These are phyloP conservation scores for Pollenia angustigena DNA, from an alignment of 2,888 invertebrate species.

Conservation along the genomic window DNA sequence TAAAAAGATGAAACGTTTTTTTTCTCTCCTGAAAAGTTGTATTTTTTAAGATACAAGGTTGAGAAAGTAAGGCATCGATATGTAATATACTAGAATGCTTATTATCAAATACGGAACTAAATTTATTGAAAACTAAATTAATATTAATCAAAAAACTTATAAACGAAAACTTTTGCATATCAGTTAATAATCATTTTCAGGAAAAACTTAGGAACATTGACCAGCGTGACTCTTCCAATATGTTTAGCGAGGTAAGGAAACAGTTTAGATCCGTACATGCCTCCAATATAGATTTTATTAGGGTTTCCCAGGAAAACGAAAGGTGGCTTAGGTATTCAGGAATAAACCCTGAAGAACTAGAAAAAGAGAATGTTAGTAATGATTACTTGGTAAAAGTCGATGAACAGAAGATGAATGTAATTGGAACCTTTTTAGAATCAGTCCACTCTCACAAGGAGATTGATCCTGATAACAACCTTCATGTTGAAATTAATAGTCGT, in stretches of 20 bases:
- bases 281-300: too few relatives aligned
- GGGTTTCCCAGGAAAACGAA: too few relatives aligned
- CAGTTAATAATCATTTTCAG: not conserved
- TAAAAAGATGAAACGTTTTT: too few relatives aligned
- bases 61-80: too few relatives aligned
- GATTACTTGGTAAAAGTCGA: not conserved
- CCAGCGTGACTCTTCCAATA: too few relatives aligned
- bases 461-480: slow-evolving; percentile 16
- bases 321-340: too few relatives aligned
- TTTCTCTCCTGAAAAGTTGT: too few relatives aligned
- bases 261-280: too few relatives aligned
- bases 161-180: not conserved
- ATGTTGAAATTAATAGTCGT: slow-evolving; percentile 22
- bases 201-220: too few relatives aligned
- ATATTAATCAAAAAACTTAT: slow-evolving; percentile 19
- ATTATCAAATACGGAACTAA: slow-evolving; percentile 1
- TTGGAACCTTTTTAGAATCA: slow-evolving; percentile 31
- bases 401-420: not conserved
- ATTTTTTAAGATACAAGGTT: too few relatives aligned
- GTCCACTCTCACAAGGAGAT: slow-evolving; percentile 10
- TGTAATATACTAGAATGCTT: slow-evolving; percentile 5
- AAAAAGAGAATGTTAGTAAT: not conserved
- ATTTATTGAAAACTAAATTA: slow-evolving; percentile 28
- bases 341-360: not conserved
- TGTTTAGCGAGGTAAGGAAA: too few relatives aligned